These are phyloP conservation scores for Falco peregrinus DNA, from an alignment of 2,797 vertebrate genomes.

Conservation along the genomic window DNA sequence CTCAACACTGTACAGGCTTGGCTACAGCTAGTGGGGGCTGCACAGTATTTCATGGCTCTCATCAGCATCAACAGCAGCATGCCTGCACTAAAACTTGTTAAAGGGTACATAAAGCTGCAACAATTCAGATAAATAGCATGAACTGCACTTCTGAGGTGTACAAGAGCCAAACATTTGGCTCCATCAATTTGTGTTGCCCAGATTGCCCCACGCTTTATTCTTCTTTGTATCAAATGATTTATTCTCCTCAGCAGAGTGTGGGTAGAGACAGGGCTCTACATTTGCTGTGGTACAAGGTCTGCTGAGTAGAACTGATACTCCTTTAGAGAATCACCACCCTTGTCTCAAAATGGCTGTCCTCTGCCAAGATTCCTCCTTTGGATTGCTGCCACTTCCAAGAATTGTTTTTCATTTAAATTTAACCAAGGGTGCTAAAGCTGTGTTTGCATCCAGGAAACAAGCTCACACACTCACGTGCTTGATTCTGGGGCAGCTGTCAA, in stretches of 20 bases:
- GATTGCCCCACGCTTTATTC: background rate
- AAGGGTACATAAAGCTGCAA: background rate
- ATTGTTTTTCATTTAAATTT: background rate
- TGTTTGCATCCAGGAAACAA: background rate
- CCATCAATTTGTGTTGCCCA: background rate
- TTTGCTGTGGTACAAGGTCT: background rate
- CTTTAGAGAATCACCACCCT: background rate
- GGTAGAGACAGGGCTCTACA: background rate
- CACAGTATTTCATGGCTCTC: background rate
- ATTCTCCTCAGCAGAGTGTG: background rate
- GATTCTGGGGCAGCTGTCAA: background rate
- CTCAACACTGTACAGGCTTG: accelerated
- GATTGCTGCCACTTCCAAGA: background rate
- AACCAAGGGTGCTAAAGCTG: background rate
- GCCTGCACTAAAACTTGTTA: background rate
- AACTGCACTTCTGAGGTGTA: background rate
- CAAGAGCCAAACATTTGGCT: background rate
- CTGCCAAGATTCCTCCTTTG: background rate
- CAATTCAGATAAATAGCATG: background rate
- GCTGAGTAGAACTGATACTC: background rate
- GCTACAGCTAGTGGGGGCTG: background rate
- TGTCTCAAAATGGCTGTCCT: background rate
- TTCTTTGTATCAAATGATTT: background rate
- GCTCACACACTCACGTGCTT: background rate
- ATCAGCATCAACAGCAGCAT: accelerated